A percentile compares a stretch with the other conserved stretches of the same genome.
Conservation (phyloP, 2,888 invertebrate genomes). For the Tipula lateralis region DNA sequence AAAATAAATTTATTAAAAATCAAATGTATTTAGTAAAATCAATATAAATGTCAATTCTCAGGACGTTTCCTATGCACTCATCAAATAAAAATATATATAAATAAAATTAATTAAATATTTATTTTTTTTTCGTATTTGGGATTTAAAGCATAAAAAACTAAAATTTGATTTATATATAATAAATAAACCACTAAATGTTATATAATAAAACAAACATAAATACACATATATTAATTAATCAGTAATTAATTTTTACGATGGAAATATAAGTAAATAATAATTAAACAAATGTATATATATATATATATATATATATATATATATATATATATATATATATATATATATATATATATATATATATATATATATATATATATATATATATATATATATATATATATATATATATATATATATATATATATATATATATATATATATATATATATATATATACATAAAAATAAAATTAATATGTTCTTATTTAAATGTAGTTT, state of each 20-base stretch:
- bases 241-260: neutral
- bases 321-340: neutral
- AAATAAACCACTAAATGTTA: neutral
- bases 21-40: neutral
- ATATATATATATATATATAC: neutral
- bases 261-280: neutral
- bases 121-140: conserved; percentile 3
- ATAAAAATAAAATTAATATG: neutral
- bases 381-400: neutral
- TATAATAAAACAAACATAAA: neutral
- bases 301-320: neutral
- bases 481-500: conserved; percentile 14
- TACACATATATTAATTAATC: neutral
- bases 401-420: neutral
- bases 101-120: neutral
- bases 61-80: neutral
- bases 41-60: conserved; percentile 11
- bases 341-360: neutral
- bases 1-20: neutral
- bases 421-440: neutral
- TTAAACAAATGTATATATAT: neutral
- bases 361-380: neutral
- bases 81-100: neutral
- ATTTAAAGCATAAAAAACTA: neutral
- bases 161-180: neutral